Percentiles rank a stretch among this genome's conserved stretches.
Evolutionary conservation across 2,113 vertebrate species (phyloP).

Genomic region (Neogobius melanostomus): DNA sequence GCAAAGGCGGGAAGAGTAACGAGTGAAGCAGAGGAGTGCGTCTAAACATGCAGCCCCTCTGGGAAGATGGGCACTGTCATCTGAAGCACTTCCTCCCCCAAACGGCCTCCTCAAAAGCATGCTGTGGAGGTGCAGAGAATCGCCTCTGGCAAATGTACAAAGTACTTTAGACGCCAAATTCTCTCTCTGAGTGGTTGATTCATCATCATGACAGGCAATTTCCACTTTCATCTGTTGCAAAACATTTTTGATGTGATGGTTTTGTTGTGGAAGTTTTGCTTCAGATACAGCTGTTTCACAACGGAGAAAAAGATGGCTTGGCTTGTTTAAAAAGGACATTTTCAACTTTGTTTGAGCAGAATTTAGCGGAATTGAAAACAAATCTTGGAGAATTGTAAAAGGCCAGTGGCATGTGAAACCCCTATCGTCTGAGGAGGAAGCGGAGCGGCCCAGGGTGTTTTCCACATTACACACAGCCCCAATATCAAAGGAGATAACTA

Average conservation of each 20-base stretch:
- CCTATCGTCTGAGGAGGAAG: slow-evolving; percentile 71
- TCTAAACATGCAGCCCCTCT: slow-evolving; percentile 71
- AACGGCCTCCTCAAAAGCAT: slow-evolving; percentile 30
- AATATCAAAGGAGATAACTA: slow-evolving; percentile 79
- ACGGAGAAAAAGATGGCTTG: slow-evolving; percentile 1
- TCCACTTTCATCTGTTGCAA: slow-evolving; percentile 37
- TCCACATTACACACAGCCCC: slow-evolving; percentile 74
- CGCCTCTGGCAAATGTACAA: slow-evolving; percentile 28
- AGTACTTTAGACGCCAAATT: slow-evolving; percentile 12
- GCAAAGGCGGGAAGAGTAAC: slow-evolving; percentile 32
- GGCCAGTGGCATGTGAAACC: slow-evolving; percentile 68
- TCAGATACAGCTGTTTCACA: slow-evolving; percentile 7
- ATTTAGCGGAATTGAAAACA: slow-evolving; percentile 66
- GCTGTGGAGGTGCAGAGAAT: slow-evolving; percentile 37
- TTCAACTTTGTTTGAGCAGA: slow-evolving; percentile 65
- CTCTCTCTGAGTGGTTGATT: slow-evolving; percentile 19
- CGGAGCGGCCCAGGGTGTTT: slow-evolving; percentile 70
- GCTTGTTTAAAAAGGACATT: slow-evolving; percentile 46
- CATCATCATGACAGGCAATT: slow-evolving; percentile 36
- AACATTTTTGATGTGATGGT: slow-evolving; percentile 10
- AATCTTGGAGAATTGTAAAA: slow-evolving; percentile 70
- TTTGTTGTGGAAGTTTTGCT: neutral
- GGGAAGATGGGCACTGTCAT: slow-evolving; percentile 66
- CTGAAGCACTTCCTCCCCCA: slow-evolving; percentile 68
- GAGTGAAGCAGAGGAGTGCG: slow-evolving; percentile 39